Conservation (phyloP, 2,113 vertebrate species). For the Nasalis larvatus region DNA sequence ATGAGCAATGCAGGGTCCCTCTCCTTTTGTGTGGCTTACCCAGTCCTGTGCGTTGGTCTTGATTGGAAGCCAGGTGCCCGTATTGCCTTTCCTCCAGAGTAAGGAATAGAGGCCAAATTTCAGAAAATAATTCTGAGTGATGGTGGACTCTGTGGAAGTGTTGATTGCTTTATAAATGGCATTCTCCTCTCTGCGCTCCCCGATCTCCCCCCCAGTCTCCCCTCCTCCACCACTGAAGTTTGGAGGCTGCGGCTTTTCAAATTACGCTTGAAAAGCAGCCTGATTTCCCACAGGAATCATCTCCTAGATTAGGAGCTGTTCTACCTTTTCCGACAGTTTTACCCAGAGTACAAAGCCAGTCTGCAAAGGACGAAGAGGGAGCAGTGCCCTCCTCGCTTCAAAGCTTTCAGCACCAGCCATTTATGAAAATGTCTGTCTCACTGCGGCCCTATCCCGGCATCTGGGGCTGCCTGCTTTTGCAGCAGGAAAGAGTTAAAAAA, state of each 20-base stretch:
- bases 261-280: constrained; percentile 71
- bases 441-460: not conserved
- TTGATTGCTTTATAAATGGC: constrained; percentile 77
- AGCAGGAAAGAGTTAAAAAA: constrained; percentile 59
- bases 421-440: not conserved
- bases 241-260: constrained; percentile 74
- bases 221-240: constrained; percentile 49
- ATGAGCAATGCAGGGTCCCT: not conserved
- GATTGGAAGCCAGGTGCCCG: constrained; percentile 59
- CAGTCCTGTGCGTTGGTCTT: not conserved
- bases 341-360: constrained; percentile 48
- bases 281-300: constrained; percentile 79
- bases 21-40: constrained; percentile 47
- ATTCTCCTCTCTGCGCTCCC: not conserved
- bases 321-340: constrained; percentile 68
- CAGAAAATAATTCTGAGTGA: constrained; percentile 63
- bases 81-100: constrained; percentile 61
- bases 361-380: constrained; percentile 29
- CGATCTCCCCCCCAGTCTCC: not conserved
- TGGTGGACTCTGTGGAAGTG: constrained; percentile 36
- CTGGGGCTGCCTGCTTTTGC: not conserved
- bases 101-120: constrained; percentile 64
- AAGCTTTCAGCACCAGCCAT: not conserved
- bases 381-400: not conserved
- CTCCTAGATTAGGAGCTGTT: constrained; percentile 61